phyloP scores from a whole-genome alignment of 2,113 vertebrate genomes.

The Maccullochella peelii region DNA sequence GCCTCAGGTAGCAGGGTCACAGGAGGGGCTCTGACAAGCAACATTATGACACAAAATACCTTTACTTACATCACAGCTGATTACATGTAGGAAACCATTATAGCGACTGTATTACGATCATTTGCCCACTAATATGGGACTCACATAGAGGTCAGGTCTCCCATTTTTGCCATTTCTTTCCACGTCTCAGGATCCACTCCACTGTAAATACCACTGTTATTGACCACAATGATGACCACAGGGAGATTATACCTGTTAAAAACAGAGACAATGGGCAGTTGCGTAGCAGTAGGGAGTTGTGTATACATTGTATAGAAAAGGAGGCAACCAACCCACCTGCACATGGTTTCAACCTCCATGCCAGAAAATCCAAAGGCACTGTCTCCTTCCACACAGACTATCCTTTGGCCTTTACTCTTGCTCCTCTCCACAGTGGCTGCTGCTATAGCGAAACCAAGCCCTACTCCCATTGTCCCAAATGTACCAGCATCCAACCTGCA shows the following conservation, averaged over 20 bases:
- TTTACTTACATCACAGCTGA: neutral
- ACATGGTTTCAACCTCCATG: conserved; percentile 98
- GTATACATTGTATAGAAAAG: neutral
- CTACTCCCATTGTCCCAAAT: conserved; percentile 98
- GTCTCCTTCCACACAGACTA: conserved; percentile 95
- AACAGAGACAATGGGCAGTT: neutral
- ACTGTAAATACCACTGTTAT: conserved; percentile 98
- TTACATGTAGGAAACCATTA: neutral
- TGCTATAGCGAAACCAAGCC: conserved; percentile 94
- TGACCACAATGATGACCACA: conserved; percentile 91
- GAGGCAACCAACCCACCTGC: conserved; percentile 85
- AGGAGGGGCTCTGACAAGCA: conserved; percentile 87
- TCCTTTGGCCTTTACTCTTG: conserved; percentile 73
- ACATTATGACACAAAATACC: neutral
- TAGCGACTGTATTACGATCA: neutral
- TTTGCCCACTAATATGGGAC: conserved; percentile 35
- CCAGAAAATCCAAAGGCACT: conserved; percentile 98
- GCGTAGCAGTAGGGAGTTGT: neutral
- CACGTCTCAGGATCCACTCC: conserved; percentile 90
- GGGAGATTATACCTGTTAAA: conserved; percentile 90
- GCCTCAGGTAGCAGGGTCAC: conserved; percentile 91
- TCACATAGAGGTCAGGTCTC: conserved; percentile 86
- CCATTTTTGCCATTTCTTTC: conserved; percentile 87
- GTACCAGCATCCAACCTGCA: conserved; percentile 95
- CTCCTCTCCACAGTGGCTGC: conserved; percentile 89